These are phyloP conservation scores for Teinopalpus imperialis DNA, from an alignment of 2,888 invertebrate genomes.

Conservation along the genomic window DNA sequence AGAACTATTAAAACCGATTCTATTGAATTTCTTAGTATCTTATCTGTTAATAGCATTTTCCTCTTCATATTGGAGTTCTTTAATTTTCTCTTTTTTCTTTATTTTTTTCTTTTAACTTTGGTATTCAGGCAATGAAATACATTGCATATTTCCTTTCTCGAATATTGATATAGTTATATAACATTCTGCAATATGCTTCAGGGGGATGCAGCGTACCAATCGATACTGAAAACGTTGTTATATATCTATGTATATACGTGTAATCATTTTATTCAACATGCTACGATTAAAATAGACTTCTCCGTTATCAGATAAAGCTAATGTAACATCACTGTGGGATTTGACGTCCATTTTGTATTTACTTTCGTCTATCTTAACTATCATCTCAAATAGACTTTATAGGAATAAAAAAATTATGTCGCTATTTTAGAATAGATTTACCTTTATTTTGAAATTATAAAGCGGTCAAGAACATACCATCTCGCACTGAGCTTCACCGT, in stretches of 20 bases:
- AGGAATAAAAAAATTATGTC: too few relatives aligned
- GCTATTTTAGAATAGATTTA: too few relatives aligned
- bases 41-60: conserved; percentile 3
- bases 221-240: too few relatives aligned
- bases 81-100: neutral
- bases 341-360: conserved; percentile 20
- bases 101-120: neutral
- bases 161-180: conserved; percentile 20
- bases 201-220: conserved; percentile 13
- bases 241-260: too few relatives aligned
- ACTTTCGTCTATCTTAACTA: neutral
- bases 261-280: too few relatives aligned
- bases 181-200: conserved; percentile 24
- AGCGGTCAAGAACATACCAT: conserved; percentile 63
- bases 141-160: neutral
- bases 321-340: neutral
- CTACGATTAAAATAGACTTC: too few relatives aligned
- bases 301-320: conserved; percentile 1
- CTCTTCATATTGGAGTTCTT: neutral
- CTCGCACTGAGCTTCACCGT: conserved; percentile 75
- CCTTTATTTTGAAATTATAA: too few relatives aligned
- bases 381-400: too few relatives aligned
- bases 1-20: conserved; percentile 7
- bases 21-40: conserved; percentile 7
- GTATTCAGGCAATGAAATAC: neutral